phyloP scores from a whole-genome alignment of 1,140 invertebrate genomes.

The Drosophila mojavensis region DNA sequence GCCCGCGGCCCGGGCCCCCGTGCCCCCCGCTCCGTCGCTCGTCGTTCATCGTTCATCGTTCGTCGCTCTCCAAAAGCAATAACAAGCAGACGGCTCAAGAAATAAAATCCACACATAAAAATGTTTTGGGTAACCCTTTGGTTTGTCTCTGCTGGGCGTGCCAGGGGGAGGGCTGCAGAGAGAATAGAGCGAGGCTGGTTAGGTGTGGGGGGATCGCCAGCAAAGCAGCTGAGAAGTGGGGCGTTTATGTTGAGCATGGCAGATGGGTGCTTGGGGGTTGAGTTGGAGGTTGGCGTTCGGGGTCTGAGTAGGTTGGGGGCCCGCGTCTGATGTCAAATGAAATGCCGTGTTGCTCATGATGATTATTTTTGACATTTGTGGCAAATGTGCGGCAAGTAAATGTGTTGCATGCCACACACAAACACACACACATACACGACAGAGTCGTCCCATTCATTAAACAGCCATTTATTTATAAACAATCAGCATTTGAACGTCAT shows the following conservation, averaged over 20 bases:
- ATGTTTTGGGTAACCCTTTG: slow-evolving; percentile 72
- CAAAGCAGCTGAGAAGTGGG: slow-evolving; percentile 14
- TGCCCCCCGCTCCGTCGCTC: neutral
- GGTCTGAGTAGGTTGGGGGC: neutral
- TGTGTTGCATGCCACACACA: slow-evolving; percentile 19
- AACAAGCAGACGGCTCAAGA: slow-evolving; percentile 51
- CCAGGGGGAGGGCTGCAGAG: neutral
- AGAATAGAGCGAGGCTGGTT: too few relatives aligned
- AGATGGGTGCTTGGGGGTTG: neutral
- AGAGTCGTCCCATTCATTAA: neutral
- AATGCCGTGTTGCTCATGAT: slow-evolving; percentile 77
- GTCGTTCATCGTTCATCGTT: neutral
- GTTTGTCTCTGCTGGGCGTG: slow-evolving; percentile 41
- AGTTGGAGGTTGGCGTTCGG: neutral
- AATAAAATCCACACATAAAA: slow-evolving; percentile 66
- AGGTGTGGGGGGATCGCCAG: slow-evolving; percentile 5
- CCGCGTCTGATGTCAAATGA: slow-evolving; percentile 70
- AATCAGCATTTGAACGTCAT: slow-evolving; percentile 61
- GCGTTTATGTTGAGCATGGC: slow-evolving; percentile 5
- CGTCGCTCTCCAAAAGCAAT: slow-evolving; percentile 7
- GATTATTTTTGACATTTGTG: slow-evolving; percentile 82
- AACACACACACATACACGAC: neutral
- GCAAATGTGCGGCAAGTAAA: slow-evolving; percentile 65
- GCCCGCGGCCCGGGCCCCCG: neutral
- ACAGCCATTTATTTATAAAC: slow-evolving; percentile 69